phyloP scores from a whole-genome alignment of 2,113 vertebrate genomes.

The Artemisiospiza belli region DNA sequence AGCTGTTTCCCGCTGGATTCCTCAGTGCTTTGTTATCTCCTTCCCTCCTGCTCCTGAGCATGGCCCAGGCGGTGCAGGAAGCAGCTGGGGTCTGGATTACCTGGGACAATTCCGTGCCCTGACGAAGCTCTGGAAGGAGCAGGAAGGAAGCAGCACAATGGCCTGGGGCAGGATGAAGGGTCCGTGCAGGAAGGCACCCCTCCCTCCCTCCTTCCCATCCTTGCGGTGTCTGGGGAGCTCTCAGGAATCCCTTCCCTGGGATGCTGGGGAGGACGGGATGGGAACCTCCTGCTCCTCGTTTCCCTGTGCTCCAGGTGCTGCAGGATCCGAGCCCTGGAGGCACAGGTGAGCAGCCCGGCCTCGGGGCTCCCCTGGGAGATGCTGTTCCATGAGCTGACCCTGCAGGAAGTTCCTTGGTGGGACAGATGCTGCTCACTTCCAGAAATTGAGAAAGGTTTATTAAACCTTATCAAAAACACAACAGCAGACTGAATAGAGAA shows the following conservation, averaged over 20 bases:
- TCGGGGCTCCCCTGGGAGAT: not conserved
- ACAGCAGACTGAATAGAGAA: not conserved
- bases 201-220: slow-evolving; percentile 13
- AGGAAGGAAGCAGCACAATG: slow-evolving; percentile 67
- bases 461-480: not conserved
- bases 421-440: not conserved
- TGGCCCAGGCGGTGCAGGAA: slow-evolving; percentile 3
- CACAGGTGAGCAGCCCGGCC: not conserved
- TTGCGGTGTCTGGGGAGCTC: not conserved
- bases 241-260: not conserved
- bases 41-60: not conserved
- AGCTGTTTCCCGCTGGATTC: not conserved
- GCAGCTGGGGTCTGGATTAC: slow-evolving; percentile 57
- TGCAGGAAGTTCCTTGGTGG: not conserved
- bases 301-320: not conserved
- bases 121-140: not conserved
- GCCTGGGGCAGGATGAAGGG: not conserved
- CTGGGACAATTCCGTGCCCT: not conserved
- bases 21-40: not conserved
- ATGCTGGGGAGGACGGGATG: not conserved
- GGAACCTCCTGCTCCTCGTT: not conserved
- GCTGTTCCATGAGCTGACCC: rapidly evolving
- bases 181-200: not conserved
- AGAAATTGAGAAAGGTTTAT: not conserved
- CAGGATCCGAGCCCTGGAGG: not conserved